Percentiles rank a stretch among this genome's conserved stretches.
Evolutionary conservation across 2,113 vertebrate genomes (phyloP).

Genomic region (Psilopsiagon aurifrons): DNA sequence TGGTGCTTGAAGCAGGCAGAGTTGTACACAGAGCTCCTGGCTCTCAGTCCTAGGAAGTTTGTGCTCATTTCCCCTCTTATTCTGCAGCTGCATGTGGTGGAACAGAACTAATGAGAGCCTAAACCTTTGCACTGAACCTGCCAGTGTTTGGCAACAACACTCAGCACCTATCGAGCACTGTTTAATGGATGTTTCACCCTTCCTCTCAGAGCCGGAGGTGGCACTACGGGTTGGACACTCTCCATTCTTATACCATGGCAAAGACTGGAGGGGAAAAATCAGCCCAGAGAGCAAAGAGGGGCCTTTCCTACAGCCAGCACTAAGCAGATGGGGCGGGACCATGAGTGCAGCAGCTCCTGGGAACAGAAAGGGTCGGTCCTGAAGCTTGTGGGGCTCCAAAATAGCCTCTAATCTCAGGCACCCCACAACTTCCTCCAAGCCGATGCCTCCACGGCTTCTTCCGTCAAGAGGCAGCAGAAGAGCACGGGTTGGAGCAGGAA

Average conservation of each 20-base stretch:
- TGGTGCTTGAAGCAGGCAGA: not conserved
- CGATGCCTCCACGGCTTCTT: not conserved
- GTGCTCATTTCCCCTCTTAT: not conserved
- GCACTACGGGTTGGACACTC: not conserved
- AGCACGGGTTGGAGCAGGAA: not conserved
- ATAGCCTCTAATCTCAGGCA: constrained; percentile 26
- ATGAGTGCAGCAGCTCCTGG: not conserved
- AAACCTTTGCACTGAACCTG: not conserved
- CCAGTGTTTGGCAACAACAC: not conserved
- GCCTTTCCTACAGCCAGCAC: not conserved
- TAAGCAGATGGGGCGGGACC: not conserved
- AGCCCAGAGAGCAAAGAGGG: not conserved
- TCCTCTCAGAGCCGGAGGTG: not conserved
- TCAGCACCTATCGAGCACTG: rapidly evolving
- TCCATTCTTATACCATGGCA: not conserved
- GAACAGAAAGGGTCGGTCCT: not conserved
- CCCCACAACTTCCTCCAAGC: not conserved
- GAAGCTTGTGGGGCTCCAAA: constrained; percentile 18
- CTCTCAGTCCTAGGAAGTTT: not conserved
- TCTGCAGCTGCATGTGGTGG: not conserved
- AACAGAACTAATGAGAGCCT: not conserved
- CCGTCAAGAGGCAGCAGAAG: constrained; percentile 14
- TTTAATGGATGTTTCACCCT: not conserved
- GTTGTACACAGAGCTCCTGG: not conserved
- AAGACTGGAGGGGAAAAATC: not conserved